phyloP scores from a whole-genome alignment of 2,888 invertebrate genomes.

The Agonopterix alstromeriana region DNA sequence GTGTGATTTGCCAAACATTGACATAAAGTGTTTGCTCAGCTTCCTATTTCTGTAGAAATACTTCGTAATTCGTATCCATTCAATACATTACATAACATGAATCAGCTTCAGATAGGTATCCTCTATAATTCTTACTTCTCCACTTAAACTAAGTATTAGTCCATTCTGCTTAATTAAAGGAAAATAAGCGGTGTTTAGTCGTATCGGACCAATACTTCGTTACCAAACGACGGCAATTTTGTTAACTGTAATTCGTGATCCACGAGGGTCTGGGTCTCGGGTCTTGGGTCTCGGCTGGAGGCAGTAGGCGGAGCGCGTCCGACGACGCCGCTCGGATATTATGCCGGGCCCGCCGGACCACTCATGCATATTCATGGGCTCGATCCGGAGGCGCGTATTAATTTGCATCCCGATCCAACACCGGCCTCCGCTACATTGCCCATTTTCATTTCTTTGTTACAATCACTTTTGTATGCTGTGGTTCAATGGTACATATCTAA shows the following conservation, averaged over 20 bases:
- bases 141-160: too few species aligned
- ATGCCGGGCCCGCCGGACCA: conserved; percentile 51
- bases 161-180: conserved; percentile 7
- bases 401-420: conserved; percentile 68
- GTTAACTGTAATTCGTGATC: conserved; percentile 10
- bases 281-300: not conserved
- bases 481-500: conserved; percentile 31
- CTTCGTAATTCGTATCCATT: not conserved
- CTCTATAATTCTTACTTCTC: too few species aligned
- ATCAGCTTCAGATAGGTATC: too few species aligned
- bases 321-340: conserved; percentile 47
- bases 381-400: conserved; percentile 68
- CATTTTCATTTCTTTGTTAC: conserved; percentile 55
- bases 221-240: conserved; percentile 8
- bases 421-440: conserved; percentile 48
- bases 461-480: conserved; percentile 26
- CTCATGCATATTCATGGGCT: conserved; percentile 70
- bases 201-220: conserved; percentile 9
- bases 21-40: too few species aligned
- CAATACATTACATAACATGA: not conserved
- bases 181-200: conserved; percentile 4
- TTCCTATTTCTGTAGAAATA: too few species aligned
- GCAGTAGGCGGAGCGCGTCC: conserved; percentile 9
- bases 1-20: conserved; percentile 4
- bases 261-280: not conserved